These are phyloP conservation scores for Phenacoccus solenopsis DNA, from an alignment of 1,140 invertebrate species.

Conservation along the genomic window DNA sequence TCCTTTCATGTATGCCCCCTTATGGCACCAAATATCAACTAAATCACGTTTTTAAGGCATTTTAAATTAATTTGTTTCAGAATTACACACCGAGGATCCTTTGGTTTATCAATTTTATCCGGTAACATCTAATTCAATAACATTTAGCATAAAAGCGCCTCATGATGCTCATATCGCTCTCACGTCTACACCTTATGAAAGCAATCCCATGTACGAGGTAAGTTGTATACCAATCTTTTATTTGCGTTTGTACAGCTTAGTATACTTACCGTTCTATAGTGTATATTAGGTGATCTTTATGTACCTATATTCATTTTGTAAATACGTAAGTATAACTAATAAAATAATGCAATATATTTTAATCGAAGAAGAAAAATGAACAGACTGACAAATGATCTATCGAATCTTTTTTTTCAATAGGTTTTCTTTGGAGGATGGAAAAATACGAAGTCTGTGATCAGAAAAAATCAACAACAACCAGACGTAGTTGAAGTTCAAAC, in stretches of 20 bases:
- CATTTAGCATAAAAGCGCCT: constrained; percentile 56
- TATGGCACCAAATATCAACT: no score
- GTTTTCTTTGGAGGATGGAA: constrained; percentile 72
- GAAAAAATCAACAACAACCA: constrained; percentile 61
- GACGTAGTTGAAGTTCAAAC: constrained; percentile 60
- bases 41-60: no score
- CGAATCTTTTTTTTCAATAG: no score
- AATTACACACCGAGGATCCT: constrained; percentile 53
- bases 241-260: no score
- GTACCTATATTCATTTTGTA: not conserved
- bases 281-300: not conserved
- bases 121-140: constrained; percentile 46
- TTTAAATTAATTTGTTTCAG: constrained; percentile 26
- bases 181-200: constrained; percentile 43
- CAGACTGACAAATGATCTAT: no score
- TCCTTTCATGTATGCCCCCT: no score
- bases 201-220: constrained; percentile 61
- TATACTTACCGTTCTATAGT: no score
- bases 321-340: no score
- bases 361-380: no score
- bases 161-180: constrained; percentile 72
- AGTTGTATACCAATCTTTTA: not conserved
- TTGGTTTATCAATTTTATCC: constrained; percentile 69
- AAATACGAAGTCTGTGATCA: constrained; percentile 68
- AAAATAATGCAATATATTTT: no score